These are phyloP conservation scores for Chromobotia macracanthus DNA, from an alignment of 2,797 vertebrate species.

Conservation along the genomic window DNA sequence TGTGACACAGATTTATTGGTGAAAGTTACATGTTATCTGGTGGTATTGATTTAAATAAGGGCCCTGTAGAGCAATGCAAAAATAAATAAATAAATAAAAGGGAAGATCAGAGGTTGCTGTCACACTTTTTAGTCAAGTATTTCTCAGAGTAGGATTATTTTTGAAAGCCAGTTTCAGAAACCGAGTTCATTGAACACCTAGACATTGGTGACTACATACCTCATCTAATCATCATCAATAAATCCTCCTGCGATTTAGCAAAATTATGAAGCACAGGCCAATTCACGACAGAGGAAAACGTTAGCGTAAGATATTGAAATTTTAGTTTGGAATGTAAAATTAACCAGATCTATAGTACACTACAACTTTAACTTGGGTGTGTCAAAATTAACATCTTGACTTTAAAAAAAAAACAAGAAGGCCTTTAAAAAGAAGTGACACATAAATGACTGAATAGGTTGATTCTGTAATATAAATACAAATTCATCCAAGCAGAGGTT, in stretches of 20 bases:
- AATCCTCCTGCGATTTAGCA: background rate
- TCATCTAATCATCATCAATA: too few species aligned
- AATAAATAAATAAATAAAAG: background rate
- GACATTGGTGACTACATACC: background rate
- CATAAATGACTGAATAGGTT: too few species aligned
- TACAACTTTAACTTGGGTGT: too few species aligned
- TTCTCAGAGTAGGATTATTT: background rate
- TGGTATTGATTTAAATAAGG: slow-evolving; percentile 34
- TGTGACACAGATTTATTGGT: slow-evolving; percentile 64
- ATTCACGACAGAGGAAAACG: background rate
- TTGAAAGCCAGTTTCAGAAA: too few species aligned
- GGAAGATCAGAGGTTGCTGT: background rate
- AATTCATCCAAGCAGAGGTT: background rate
- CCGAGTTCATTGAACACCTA: too few species aligned
- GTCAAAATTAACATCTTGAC: too few species aligned
- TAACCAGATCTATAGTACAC: too few species aligned
- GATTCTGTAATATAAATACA: background rate
- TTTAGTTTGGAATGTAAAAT: too few species aligned
- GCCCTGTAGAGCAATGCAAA: slow-evolving; percentile 14
- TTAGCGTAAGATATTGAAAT: too few species aligned
- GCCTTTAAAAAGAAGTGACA: too few species aligned
- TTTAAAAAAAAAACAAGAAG: too few species aligned
- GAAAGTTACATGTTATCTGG: slow-evolving; percentile 50
- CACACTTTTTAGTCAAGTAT: background rate
- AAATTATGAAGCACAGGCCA: background rate